Base-by-base conservation (phyloP, 2,888 invertebrate genomes). In the Plagodis dolabraria region DNA sequence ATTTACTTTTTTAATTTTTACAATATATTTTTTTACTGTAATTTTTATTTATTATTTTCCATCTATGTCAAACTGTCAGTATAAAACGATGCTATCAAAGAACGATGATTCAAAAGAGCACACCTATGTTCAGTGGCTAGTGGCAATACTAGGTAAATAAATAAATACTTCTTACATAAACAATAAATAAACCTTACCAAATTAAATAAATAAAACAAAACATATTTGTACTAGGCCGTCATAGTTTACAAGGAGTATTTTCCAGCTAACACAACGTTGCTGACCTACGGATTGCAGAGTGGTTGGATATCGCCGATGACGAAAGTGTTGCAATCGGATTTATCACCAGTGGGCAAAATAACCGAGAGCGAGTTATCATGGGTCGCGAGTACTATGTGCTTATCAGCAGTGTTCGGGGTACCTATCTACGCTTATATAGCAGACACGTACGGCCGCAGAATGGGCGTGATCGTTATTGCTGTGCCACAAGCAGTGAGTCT, bases 231-330 rank as follows among this genome's bases (percentile, higher is more conserved):
- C 76, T 67, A 79, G 76, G 76, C 67, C 33, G 45, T n/a, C 76
- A 77, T 74, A 67, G 60, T 54, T 47, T 57, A 46, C 22, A 36
- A 71, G 65, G 70, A 73, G 71, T 62, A 53, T 64, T 53, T 82
- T 82, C 40, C 79, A 93, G 93, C 84, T 0, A 89, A 89, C 65
- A 68, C 87, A 42, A 82, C 87, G 33, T 67, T 89, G 47, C 77
- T 92, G 63, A 86, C 83, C 33, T 84, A 89, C 60, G 93, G 93
- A 5, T 75, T 86, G 33, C 86, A 86, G 63, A 74, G 83, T 2
- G 93, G 91, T 33, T 93, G 92, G 89, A 78, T 90, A 9, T 91
- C 93, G 5, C 89, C 92, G 8, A 87, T 87, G 67, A 79, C 88
- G 44, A 82, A 84, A 11, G 69, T 84, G 40, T 75, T 93, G 58